Base-by-base conservation (phyloP, 1,140 invertebrate genomes). In the Bombus cullumanus region DNA sequence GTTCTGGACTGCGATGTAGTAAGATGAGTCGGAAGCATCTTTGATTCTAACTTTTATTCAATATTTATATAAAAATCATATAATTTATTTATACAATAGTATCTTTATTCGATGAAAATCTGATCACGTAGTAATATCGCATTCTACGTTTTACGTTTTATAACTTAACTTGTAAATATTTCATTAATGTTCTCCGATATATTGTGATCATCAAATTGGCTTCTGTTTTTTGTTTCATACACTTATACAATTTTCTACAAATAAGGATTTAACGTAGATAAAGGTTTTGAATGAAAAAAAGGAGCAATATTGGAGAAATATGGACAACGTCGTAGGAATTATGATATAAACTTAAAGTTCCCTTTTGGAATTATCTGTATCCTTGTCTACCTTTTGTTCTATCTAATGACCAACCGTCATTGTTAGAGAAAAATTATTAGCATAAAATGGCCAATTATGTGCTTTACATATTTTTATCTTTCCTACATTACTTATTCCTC, bases 1-100 rank as follows among this genome's bases (percentile, higher is more conserved):
- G 1, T 57, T 3, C 3, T 28, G 0, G 13, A 0, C 5, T 3
- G 0, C 8, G 57, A 59, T 25, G 8, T 57, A 1, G 0, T 0
- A 1, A 2, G 5, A 39, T 76, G 5, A 4, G 1, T 0, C 9
- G 5, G 0, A 25, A 15, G 13, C 4, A 59, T 39, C 6, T n/a
- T 76, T 0, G 1, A 9, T 31, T 57, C 31, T 25, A 75, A 34
- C 0, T 25, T 53, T 5, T 25, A 53, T 34, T 25, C n/a, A 4
- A 43, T 25, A 5, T 37, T 5, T 12, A 59, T 6, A 0, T 3
- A 13, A 41, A 8, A 41, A 0, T 15, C 69, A 15, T 37, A n/a
- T 28, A 25, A 25, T 39, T 71, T 39, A 39, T 28, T 71, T 25
- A 47, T 15, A 47, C 13, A 2, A 39, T 28, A 39, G 12, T 13